Evolutionary conservation across 2,113 vertebrate genomes (phyloP).

Genomic region (Pantherophis guttatus): DNA sequence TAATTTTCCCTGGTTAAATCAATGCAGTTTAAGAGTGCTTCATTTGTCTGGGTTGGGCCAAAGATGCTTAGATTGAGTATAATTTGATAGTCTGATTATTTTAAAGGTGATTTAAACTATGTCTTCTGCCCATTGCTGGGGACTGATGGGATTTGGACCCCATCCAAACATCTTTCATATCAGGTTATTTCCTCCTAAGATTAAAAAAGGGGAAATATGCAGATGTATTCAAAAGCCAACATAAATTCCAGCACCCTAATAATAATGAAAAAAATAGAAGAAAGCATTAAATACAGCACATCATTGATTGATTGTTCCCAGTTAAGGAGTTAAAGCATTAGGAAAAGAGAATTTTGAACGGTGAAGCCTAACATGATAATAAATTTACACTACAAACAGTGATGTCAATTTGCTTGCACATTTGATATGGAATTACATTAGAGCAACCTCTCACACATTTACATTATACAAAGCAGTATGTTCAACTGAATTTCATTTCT

Average conservation of each 20-base stretch:
- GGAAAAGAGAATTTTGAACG: not conserved
- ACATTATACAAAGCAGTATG: too few species aligned
- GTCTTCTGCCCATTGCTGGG: not conserved
- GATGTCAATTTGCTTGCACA: not conserved
- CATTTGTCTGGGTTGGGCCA: not conserved
- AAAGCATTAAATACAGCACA: not conserved
- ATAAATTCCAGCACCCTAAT: not conserved
- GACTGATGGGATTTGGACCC: not conserved
- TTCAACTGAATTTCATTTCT: not conserved
- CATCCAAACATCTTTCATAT: not conserved
- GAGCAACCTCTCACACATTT: not conserved
- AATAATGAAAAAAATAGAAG: not conserved
- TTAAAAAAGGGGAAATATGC: not conserved
- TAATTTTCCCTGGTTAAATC: not conserved
- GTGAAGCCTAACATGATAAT: not conserved
- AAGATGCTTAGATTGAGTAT: not conserved
- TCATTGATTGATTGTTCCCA: not conserved
- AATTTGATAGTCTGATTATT: not conserved
- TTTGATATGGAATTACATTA: not conserved
- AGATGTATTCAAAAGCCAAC: not conserved
- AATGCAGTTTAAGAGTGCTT: not conserved
- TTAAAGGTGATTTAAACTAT: not conserved
- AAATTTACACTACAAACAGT: not conserved
- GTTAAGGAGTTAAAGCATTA: not conserved
- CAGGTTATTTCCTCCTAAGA: not conserved